Evolutionary conservation across 2,113 vertebrate species (phyloP), one percentile per base, ranked within the genome.

Genomic region (Daphoenositta chrysoptera): DNA sequence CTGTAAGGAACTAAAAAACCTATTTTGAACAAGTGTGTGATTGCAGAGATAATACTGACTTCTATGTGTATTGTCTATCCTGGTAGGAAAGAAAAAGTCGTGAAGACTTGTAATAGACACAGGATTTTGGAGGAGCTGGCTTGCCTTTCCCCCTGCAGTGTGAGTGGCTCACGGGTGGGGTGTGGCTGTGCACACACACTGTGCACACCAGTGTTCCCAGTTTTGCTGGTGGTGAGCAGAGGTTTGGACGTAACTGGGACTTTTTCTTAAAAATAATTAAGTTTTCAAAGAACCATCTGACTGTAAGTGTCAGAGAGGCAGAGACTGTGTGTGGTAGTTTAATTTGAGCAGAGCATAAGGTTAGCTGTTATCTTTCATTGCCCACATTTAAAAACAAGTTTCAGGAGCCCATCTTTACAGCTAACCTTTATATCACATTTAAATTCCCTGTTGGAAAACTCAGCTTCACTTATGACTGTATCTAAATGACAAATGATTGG

Each of bases 351-450:
- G 76, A 92, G 53, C 64, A 12, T 81, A 73, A 95, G 39, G 56
- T 96, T 93, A 94, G 76, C 83, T 93, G 79, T 92, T 94, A 83
- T 77, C 80, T 89, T 91, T 75, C 77, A 68, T 76, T 94, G 72
- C 61, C 72, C 61, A 7, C 71, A 68, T 87, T 94, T 76, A 75
- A 91, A 82, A 92, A 72, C 27, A 51, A 50, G 50, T 92, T 93
- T 56, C 53, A 84, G 76, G 40, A 92, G 35, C 68, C 72, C 56
- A 16, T 92, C 79, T 89, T 93, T 78, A 63, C 30, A 77, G n/a
- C 44, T 82, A 76, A 91, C 56, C 76, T 91, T 72, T 72, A 26
- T 51, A 82, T 50, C 69, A 65, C 22, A 35, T 87, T 89, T 71
- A 37, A 93, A 79, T 93, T 93, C 50, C 56, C 69, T 83, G 31